Evolutionary conservation across 2,113 vertebrate species (phyloP).

Genomic region (Ceyx cyanopectus): DNA sequence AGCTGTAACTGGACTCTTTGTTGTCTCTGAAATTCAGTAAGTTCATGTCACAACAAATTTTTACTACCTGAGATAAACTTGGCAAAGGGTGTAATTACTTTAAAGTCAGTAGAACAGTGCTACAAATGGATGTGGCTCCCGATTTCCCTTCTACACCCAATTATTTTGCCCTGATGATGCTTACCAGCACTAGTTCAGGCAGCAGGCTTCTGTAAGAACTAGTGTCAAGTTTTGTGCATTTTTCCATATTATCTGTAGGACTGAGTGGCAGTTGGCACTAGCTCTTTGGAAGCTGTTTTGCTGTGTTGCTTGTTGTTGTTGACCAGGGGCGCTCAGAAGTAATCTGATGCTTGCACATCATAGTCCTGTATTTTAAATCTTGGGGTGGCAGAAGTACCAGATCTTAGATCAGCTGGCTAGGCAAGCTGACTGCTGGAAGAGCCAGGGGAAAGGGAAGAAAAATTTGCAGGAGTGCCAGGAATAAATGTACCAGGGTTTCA

Average conservation of each 20-base stretch:
- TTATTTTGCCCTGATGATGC: neutral
- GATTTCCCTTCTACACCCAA: neutral
- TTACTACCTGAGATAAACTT: neutral
- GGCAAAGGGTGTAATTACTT: neutral
- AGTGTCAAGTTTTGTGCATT: conserved; percentile 54
- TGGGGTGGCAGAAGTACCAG: neutral
- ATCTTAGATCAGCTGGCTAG: neutral
- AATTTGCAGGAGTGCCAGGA: conserved; percentile 58
- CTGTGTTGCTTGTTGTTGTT: neutral
- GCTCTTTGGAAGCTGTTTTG: neutral
- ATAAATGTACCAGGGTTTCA: conserved; percentile 50
- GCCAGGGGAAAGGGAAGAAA: neutral
- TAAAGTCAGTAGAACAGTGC: neutral
- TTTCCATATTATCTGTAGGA: conserved; percentile 13
- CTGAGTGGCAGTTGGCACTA: conserved; percentile 38
- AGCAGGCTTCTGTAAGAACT: conserved; percentile 31
- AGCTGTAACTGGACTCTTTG: neutral
- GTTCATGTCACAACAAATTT: neutral
- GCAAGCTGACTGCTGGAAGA: neutral
- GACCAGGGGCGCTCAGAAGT: neutral
- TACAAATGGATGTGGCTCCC: neutral
- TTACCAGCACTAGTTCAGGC: neutral
- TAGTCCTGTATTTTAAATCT: neutral
- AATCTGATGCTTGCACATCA: neutral
- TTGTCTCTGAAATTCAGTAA: neutral